Evolutionary conservation across 2,888 invertebrate species (phyloP).

Genomic region (Drymonia ruficornis): DNA sequence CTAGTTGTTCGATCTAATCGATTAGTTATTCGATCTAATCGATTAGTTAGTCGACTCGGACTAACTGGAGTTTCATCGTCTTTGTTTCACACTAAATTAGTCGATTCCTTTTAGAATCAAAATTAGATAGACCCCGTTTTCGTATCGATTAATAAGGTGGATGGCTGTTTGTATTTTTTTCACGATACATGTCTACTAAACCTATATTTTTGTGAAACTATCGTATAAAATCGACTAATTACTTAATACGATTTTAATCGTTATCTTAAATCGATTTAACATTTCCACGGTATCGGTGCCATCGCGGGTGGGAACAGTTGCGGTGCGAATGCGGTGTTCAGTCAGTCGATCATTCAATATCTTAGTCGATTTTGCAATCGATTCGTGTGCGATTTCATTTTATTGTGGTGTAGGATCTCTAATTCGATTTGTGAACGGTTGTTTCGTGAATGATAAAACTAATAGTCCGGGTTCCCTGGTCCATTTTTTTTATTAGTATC

Average conservation of each 20-base stretch:
- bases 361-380: conserved; percentile 5
- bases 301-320: neutral
- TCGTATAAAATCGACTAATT: neutral
- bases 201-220: conserved; percentile 1
- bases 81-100: neutral
- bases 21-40: conserved; percentile 5
- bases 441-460: conserved; percentile 1
- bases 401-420: neutral
- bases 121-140: neutral
- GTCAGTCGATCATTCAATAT: neutral
- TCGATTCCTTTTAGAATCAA: neutral
- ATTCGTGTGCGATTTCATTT: conserved; percentile 3
- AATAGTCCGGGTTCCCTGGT: too few species aligned
- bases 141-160: neutral
- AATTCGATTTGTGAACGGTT: neutral
- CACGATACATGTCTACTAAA: conserved; percentile 19
- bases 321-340: conserved; percentile 1
- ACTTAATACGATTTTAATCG: neutral
- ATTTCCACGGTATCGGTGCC: neutral
- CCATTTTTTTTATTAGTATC: too few species aligned
- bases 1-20: neutral
- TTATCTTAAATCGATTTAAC: too few species aligned
- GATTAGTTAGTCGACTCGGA: conserved; percentile 6
- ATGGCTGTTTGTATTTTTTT: conserved; percentile 1
- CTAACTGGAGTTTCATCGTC: neutral